Evolutionary conservation across 2,113 vertebrate species (phyloP), one percentile per base, ranked within the genome.

Genomic region (Podocnemis expansa): DNA sequence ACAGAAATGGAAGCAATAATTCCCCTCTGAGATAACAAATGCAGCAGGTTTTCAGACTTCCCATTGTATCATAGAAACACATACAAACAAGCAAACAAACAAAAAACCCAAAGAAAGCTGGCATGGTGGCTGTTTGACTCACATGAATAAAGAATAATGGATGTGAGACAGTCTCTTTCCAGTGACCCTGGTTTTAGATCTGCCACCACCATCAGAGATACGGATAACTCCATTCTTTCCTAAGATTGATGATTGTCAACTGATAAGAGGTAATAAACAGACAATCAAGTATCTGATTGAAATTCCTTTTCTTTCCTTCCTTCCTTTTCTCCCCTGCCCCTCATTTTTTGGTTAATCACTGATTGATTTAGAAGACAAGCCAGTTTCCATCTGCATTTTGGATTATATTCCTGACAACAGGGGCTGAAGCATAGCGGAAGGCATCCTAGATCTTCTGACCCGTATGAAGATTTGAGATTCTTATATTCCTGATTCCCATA

Each of bases 401-500:
- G 82, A 90, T 93, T 89, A 80, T 82, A 76, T 95, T 83, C 7
- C 84, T 78, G 55, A 82, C 91, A 95, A 82, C 19, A 60, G 79
- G 24, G 82, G 6, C 80, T 97, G 88, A 94, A 51, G 43, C 78
- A 27, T 41, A 91, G 45, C 70, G 89, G 73, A 84, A 93, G 41
- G 49, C 80, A 87, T 95, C 84, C 91, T 85, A 94, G 78, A 78
- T 93, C 95, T 87, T 89, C 90, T 94, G 90, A 94, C 95, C 95
- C 79, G 87, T 89, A 96, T 96, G 96, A 95, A 96, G 90, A 94
- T 94, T 96, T 94, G 85, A 95, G 87, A 95, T 89, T 6, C 85
- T 88, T 89, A 78, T 92, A 94, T 82, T 56, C 89, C 93, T 96
- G 83, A 95, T 95, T 96, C 87, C 95, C 81, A 92, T 96, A 94